Evolutionary conservation across 2,113 vertebrate species (phyloP), one percentile per base, ranked within the genome.

Genomic region (Lagopus muta): DNA sequence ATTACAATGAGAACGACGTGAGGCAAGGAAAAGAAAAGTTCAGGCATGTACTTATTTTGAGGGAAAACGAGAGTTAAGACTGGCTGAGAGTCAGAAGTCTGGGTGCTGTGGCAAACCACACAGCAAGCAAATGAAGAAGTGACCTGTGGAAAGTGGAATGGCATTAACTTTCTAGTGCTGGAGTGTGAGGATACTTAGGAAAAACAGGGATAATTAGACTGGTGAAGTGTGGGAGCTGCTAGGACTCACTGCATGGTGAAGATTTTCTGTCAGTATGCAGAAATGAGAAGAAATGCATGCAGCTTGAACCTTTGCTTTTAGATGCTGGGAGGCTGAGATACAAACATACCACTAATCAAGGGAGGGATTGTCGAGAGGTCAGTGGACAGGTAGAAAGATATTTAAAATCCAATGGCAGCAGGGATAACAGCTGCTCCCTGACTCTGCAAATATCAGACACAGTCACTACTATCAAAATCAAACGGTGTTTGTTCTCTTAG

Each of bases 401-500:
- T 93, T 94, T 88, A 61, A 91, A 95, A 79, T 83, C 83, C 81
- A 36, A 92, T 71, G 55, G 66, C 83, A 90, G 57, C 25, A 48
- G 16, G 60, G 92, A n/a, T 93, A 93, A 94, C 62, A 82, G 69
- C 78, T 61, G n/a, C 84, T 87, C 62, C 84, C 48, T 55, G 64
- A 34, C 54, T 74, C 65, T 30, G 27, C 2, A 7, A 71, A 89
- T 8, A 69, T 89, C 91, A 95, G 77, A 69, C 76, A 85, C 64
- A 61, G 70, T 47, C 50, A 92, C 48, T 0, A 3, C 65, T 92
- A 93, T 77, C 74, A 82, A 75, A 95, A 84, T 61, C 64, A 92
- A 95, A 89, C 76, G 61, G 48, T 86, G 81, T 86, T 92, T 92
- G 89, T 65, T 94, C 92, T 93, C 64, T 85, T 92, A 87, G 83